These are phyloP conservation scores for Thysanoteuthis rhombus DNA, from an alignment of 2,888 invertebrate genomes.

Conservation along the genomic window DNA sequence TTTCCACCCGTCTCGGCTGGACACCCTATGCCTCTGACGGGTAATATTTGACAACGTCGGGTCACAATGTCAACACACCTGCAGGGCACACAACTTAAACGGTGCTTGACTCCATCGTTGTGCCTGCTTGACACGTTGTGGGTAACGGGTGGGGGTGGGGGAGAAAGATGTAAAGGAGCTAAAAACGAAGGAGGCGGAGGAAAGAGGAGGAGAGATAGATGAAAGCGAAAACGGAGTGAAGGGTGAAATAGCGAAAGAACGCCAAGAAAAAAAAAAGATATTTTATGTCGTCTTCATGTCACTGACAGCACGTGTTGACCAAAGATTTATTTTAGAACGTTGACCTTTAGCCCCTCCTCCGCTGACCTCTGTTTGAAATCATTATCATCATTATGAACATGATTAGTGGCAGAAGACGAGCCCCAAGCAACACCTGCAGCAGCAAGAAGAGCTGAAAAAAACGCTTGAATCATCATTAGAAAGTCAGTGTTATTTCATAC, in stretches of 20 bases:
- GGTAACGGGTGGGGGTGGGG: background rate
- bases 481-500: no score
- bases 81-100: constrained; percentile 12
- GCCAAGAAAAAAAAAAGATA: background rate
- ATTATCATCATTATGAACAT: background rate
- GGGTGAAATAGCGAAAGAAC: background rate
- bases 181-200: background rate
- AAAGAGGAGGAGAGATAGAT: background rate
- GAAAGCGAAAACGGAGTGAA: background rate
- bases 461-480: no score
- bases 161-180: background rate
- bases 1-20: background rate
- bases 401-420: background rate
- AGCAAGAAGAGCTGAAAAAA: no score
- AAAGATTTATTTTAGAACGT: background rate
- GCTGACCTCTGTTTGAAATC: background rate
- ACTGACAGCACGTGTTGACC: background rate
- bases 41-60: background rate
- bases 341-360: background rate
- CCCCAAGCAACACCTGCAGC: background rate
- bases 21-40: background rate
- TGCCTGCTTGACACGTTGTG: background rate
- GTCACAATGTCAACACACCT: background rate
- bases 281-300: background rate
- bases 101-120: background rate